Evolutionary conservation across 2,888 invertebrate species (phyloP), one percentile per base, ranked within the genome.

Genomic region (Amphipyra berbera): DNA sequence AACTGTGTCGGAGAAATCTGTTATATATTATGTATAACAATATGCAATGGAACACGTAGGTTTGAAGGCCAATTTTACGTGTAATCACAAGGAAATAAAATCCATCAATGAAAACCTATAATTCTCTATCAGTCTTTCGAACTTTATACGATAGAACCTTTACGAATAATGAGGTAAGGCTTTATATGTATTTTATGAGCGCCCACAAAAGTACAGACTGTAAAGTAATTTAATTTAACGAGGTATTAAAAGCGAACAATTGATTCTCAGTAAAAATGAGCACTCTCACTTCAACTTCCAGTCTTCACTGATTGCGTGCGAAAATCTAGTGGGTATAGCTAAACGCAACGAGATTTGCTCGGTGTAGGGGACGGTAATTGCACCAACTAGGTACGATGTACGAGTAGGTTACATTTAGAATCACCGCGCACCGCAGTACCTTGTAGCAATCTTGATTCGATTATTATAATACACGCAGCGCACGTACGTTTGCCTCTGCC

Each of bases 361-460:
- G 73, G 73, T 42, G 21, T 21, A 52, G 55, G 63, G 47, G 45
- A 50, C 50, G 78, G 86, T 92, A 91, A 92, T 91, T 92, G 90
- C 85, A 83, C 80, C 67, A 76, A 76, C 78, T 76, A 80, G 78
- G 81, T 61, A 46, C 41, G 53, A 79, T 76, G 83, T 59, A 59
- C n/a, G 50, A 49, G 30, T 80, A 82, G 82, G 80, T 84, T 87
- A 81, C 85, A 88, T 86, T 87, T 86, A 84, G 82, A 86, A 84
- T 84, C 82, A 73, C 76, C 78, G 80, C 73, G 77, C 78, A 63
- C 62, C 44, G 63, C 66, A 60, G 71, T 74, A 54, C 56, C 61
- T 70, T 80, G 84, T 87, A 79, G 87, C 87, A 92, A 92, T 91
- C 89, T 86, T 85, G 88, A 87, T 89, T 88, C 86, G 89, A 91